Base-by-base conservation (phyloP, 2,113 vertebrate species). In the Atlantisia rogersi region DNA sequence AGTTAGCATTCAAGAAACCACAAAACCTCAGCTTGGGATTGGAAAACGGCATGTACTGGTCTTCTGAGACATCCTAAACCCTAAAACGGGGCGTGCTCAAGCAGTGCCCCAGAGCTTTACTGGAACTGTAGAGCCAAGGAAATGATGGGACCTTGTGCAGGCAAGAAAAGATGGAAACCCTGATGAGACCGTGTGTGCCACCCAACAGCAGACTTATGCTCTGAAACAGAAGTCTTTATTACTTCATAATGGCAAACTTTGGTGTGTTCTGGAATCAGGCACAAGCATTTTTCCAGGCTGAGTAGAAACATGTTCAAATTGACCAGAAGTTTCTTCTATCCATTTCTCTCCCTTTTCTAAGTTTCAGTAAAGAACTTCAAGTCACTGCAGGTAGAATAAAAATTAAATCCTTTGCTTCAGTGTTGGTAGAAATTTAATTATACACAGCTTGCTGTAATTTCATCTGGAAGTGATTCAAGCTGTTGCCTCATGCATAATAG, bases 341-440 rank as follows among this genome's bases (percentile, higher is more conserved):
- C 19, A 14, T 42, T 31, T 53, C 55, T 59, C 18, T 37, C 37
- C 35, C 39, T n/a, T 55, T 76, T 62, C 26, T 12, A 5, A 48
- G 40, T 91, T 92, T 88, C 64, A 74, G 68, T 25, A 10, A 60
- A 78, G 55, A 94, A 39, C 50, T 91, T 67, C 81, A 84, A n/a
- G 68, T 68, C 19, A 1, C 75, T 83, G 60, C 71, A 86, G 63
- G 55, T 74, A 31, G 25, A 85, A 90, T 29, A 56, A 71, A 67
- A 39, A 14, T 15, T 22, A 35, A 86, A 84, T 19, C 68, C 21
- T 77, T 83, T 53, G 6, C 48, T 58, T 82, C 31, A 26, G 62
- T 48, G 44, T 32, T 73, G 58, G 18, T 52, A 71, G 74, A 93
- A 35, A 37, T 92, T 62, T 89, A 29, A 32, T 50, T 68, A 46